phyloP scores from a whole-genome alignment of 2,113 vertebrate genomes.

The Hypocryptadius cinnamomeus region DNA sequence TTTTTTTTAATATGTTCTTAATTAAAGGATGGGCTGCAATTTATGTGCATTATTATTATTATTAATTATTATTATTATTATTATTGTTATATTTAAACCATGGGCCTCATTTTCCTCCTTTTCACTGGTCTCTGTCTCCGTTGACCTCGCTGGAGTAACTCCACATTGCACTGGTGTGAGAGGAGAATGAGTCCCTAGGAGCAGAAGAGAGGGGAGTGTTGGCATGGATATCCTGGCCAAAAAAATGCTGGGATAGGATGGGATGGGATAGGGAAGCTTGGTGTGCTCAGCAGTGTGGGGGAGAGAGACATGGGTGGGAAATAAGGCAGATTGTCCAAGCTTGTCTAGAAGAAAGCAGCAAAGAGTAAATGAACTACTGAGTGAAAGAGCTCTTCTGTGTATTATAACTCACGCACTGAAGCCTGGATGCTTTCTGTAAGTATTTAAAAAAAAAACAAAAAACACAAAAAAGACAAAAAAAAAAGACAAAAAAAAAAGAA shows the following conservation, averaged over 20 bases:
- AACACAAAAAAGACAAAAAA: not conserved
- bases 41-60: conserved; percentile 42
- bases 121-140: conserved; percentile 32
- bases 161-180: conserved; percentile 54
- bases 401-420: conserved; percentile 84
- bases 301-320: not conserved
- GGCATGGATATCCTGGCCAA: not conserved
- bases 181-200: conserved; percentile 47
- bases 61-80: conserved; percentile 4
- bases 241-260: not conserved
- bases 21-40: not conserved
- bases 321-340: not conserved
- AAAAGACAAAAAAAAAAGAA: not conserved
- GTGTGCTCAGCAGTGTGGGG: not conserved
- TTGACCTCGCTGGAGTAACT: conserved; percentile 47
- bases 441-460: conserved; percentile 71
- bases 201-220: conserved; percentile 16
- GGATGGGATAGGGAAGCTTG: not conserved
- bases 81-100: conserved; percentile 48
- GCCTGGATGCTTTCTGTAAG: conserved; percentile 77
- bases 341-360: not conserved
- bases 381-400: conserved; percentile 77
- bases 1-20: not conserved
- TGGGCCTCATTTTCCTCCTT: conserved; percentile 36
- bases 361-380: conserved; percentile 91